A percentile compares a stretch with the other conserved stretches of the same genome.
Conservation (phyloP, 2,113 vertebrate genomes). For the Rynchops niger region DNA sequence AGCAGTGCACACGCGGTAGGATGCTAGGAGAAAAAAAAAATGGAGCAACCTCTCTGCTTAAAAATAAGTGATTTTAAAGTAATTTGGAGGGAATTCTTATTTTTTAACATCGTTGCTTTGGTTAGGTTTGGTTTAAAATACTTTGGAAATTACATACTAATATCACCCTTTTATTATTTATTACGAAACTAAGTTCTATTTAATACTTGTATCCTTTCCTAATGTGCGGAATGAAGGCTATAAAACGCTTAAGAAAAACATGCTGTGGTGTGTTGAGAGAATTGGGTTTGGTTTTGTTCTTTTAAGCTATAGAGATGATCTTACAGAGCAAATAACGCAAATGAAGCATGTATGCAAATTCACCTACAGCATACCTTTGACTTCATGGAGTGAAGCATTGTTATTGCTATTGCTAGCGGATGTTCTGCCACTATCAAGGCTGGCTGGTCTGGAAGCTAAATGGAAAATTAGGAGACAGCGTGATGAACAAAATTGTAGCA, state of each 20-base stretch:
- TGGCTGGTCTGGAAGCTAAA: constrained; percentile 92
- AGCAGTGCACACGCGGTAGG: background rate
- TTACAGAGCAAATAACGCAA: background rate
- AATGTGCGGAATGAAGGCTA: background rate
- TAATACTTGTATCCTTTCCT: background rate
- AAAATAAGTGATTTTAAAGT: background rate
- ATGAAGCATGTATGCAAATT: constrained; percentile 39
- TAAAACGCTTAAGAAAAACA: constrained; percentile 8
- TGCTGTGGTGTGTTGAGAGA: background rate
- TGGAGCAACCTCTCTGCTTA: background rate
- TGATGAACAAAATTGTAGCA: constrained; percentile 65
- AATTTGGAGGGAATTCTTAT: background rate
- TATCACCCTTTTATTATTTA: constrained; percentile 10
- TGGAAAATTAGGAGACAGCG: constrained; percentile 76
- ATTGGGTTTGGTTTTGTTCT: background rate
- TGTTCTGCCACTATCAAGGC: constrained; percentile 96
- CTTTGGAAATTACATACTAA: background rate
- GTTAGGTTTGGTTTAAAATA: background rate
- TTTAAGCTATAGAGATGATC: background rate
- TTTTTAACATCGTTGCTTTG: background rate
- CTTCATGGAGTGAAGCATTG: constrained; percentile 91
- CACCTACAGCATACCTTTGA: constrained; percentile 88
- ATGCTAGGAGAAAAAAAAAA: background rate
- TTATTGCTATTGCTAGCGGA: constrained; percentile 97
- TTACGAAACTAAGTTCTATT: background rate